Evolutionary conservation across 2,888 invertebrate species (phyloP).

Genomic region (Liposcelis brunnea): DNA sequence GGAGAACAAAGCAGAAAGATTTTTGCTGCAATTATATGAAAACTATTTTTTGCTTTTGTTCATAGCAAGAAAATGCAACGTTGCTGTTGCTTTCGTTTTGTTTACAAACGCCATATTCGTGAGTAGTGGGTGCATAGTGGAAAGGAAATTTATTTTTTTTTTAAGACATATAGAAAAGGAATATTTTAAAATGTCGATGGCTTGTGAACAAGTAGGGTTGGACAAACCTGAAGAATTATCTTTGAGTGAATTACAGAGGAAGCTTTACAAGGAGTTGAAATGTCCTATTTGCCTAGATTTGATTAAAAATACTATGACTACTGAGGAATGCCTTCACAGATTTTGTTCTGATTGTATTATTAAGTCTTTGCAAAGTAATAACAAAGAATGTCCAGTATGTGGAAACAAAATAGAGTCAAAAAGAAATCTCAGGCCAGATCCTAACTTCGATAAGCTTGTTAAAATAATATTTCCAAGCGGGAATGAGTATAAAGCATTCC

Average conservation of each 20-base stretch:
- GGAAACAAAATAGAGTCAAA: conserved; percentile 96
- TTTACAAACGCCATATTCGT: no score
- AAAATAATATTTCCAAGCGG: conserved; percentile 94
- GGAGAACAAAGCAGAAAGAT: no score
- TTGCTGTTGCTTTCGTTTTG: no score
- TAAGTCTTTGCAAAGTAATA: conserved; percentile 90
- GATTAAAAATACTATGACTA: conserved; percentile 99
- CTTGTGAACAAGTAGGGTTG: conserved; percentile 58
- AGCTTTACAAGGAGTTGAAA: conserved; percentile 90
- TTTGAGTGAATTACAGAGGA: conserved; percentile 84
- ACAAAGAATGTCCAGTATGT: conserved; percentile 98
- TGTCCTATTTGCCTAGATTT: conserved; percentile 98
- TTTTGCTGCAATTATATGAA: no score
- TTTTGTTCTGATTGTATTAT: conserved; percentile 99
- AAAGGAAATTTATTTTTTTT: no score
- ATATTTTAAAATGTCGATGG: no score
- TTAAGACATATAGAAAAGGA: no score
- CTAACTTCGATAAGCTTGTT: conserved; percentile 93
- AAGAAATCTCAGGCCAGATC: conserved; percentile 86
- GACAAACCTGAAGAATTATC: conserved; percentile 96
- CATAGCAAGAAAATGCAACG: no score
- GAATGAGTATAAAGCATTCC: conserved; percentile 93
- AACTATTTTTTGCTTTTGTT: no score
- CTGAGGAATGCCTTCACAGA: conserved; percentile 96
- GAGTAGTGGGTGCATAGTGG: no score